phyloP scores from a whole-genome alignment of 1,140 invertebrate genomes.

The Sycophaga agraensis region DNA sequence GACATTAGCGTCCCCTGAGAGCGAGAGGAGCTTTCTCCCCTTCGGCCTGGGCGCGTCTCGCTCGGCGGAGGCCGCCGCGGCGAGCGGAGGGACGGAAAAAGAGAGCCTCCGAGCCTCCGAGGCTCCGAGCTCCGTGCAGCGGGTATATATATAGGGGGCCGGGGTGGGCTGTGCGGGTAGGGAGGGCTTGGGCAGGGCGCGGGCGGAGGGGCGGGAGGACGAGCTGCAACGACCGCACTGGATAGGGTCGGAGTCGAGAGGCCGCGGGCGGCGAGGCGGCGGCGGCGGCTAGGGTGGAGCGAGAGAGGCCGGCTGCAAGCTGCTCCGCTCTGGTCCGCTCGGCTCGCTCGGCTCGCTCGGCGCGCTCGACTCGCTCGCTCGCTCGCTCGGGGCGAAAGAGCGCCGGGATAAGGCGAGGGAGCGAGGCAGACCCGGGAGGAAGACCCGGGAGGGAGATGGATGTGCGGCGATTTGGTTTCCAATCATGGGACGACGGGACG shows the following conservation, averaged over 20 bases:
- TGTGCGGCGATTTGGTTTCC: constrained; percentile 61
- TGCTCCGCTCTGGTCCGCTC: too few relatives aligned
- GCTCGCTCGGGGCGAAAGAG: constrained; percentile 12
- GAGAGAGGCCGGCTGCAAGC: neutral
- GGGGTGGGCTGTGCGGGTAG: constrained; percentile 21
- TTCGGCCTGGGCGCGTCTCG: too few relatives aligned
- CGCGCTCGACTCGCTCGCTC: too few relatives aligned
- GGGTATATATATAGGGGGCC: constrained; percentile 15
- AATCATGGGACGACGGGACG: constrained; percentile 59
- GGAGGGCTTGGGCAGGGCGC: constrained; percentile 21
- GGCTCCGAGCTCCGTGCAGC: too few relatives aligned
- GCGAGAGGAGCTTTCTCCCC: neutral
- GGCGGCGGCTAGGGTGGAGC: too few relatives aligned
- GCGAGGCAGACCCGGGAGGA: constrained; percentile 29
- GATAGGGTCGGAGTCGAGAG: constrained; percentile 36
- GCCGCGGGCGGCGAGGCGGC: constrained; percentile 35
- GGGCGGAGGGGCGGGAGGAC: constrained; percentile 29
- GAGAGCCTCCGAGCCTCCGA: too few relatives aligned
- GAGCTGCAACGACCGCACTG: constrained; percentile 7
- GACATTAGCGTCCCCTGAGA: constrained; percentile 50
- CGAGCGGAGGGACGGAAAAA: neutral
- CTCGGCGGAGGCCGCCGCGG: neutral
- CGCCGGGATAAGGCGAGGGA: constrained; percentile 16
- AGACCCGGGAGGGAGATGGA: constrained; percentile 43
- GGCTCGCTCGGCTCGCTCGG: neutral